Evolutionary conservation across 1,140 invertebrate genomes (phyloP).

Genomic region (Lasioglossum albipes): DNA sequence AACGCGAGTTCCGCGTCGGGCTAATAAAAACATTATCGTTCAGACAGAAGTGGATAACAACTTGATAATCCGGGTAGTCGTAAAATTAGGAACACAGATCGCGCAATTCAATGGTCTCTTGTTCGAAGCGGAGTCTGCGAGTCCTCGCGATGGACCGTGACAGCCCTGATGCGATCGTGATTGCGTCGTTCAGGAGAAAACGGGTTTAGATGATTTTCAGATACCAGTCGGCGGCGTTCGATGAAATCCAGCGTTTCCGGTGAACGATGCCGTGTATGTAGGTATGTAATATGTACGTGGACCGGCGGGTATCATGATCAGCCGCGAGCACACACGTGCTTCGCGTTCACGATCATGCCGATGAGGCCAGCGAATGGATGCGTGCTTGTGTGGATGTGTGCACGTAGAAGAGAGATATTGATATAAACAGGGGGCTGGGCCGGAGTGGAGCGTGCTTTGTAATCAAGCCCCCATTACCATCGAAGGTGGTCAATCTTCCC

Average conservation of each 20-base stretch:
- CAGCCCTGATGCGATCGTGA: slow-evolving; percentile 8
- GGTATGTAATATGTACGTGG: not conserved
- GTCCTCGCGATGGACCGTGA: not conserved
- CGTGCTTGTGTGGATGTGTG: not conserved
- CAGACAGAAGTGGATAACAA: not conserved
- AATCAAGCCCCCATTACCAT: slow-evolving; percentile 79
- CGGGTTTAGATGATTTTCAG: slow-evolving; percentile 17
- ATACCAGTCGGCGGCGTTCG: slow-evolving; percentile 21
- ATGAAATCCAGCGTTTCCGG: slow-evolving; percentile 29
- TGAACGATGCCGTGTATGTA: not conserved
- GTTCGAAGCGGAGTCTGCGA: too few species aligned
- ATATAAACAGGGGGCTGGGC: slow-evolving; percentile 80
- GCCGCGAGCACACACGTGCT: slow-evolving; percentile 41
- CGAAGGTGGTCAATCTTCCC: slow-evolving; percentile 78
- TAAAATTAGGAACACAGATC: too few species aligned
- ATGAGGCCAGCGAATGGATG: not conserved
- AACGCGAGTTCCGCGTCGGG: too few species aligned
- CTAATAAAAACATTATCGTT: too few species aligned
- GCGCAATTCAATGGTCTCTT: too few species aligned
- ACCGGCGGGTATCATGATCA: slow-evolving; percentile 12
- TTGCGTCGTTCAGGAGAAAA: slow-evolving; percentile 6
- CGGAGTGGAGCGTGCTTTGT: slow-evolving; percentile 75
- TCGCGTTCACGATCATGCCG: not conserved
- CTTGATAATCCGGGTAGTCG: not conserved
- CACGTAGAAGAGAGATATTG: slow-evolving; percentile 75